A percentile compares a stretch with the other conserved stretches of the same genome.
Conservation (phyloP, 2,888 invertebrate species). For the Byasa hedistus region DNA sequence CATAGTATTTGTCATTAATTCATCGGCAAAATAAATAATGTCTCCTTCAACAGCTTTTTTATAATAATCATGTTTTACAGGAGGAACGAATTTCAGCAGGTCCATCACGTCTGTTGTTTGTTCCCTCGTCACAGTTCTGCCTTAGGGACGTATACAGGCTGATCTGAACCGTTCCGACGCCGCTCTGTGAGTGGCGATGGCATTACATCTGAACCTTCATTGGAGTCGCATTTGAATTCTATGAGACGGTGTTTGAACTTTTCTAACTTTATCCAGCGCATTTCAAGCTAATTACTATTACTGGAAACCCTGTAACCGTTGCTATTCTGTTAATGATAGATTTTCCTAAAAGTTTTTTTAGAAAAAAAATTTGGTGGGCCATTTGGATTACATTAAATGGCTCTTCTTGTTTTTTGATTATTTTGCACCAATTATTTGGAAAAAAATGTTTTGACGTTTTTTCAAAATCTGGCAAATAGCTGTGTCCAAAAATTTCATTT, state of each 20-base stretch:
- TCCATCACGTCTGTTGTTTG: conserved; percentile 1
- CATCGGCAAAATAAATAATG: conserved; percentile 1
- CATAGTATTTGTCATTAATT: background rate
- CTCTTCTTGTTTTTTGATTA: conserved; percentile 8
- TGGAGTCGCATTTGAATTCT: conserved; percentile 8
- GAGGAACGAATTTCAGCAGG: conserved; percentile 7
- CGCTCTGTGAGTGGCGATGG: background rate
- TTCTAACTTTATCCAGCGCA: conserved; percentile 10
- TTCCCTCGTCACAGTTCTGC: conserved; percentile 5
- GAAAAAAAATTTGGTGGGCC: conserved; percentile 1
- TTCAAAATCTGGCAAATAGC: too few relatives aligned
- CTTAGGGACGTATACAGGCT: conserved; percentile 3
- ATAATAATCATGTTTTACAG: background rate
- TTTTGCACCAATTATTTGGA: background rate
- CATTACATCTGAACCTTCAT: conserved; percentile 1
- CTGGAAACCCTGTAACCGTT: conserved; percentile 5
- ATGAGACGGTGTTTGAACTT: conserved; percentile 6
- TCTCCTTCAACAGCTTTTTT: background rate
- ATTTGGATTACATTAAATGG: conserved; percentile 5
- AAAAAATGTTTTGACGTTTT: background rate
- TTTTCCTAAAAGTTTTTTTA: conserved; percentile 2
- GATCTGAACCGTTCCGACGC: background rate
- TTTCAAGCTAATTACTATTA: conserved; percentile 14
- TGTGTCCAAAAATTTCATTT: too few relatives aligned
- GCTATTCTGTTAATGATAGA: conserved; percentile 10